phyloP scores from a whole-genome alignment of 2,797 vertebrate genomes.

The Halcyon leucocephala region DNA sequence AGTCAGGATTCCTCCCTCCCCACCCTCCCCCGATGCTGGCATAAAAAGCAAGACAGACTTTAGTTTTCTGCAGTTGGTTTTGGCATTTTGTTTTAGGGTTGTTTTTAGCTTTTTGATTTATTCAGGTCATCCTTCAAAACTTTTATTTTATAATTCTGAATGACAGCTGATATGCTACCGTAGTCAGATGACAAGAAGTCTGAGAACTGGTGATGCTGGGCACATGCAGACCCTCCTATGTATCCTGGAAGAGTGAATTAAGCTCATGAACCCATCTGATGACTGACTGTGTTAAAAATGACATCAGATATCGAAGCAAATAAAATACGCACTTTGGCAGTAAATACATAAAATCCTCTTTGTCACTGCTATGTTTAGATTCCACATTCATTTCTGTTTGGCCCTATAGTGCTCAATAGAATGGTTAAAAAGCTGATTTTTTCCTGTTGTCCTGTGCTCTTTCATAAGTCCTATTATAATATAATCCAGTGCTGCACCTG shows the following conservation, averaged over 20 bases:
- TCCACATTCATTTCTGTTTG: not conserved
- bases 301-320: not conserved
- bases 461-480: not conserved
- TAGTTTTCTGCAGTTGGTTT: constrained; percentile 7
- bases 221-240: not conserved
- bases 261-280: not conserved
- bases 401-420: not conserved
- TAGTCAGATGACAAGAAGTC: not conserved
- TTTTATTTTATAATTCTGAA: not conserved
- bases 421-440: not conserved
- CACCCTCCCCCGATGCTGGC: not conserved
- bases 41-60: constrained; percentile 32
- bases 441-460: not conserved
- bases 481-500: not conserved
- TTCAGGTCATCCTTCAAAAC: not conserved
- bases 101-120: constrained; percentile 35
- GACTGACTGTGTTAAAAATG: constrained; percentile 28
- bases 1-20: constrained; percentile 10
- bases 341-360: not conserved
- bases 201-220: not conserved
- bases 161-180: not conserved
- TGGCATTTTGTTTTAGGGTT: constrained; percentile 13
- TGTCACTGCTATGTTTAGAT: not conserved
- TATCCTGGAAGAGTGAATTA: not conserved
- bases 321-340: not conserved